Conservation (phyloP, 2,797 vertebrate genomes). For the Hirundo rustica region DNA sequence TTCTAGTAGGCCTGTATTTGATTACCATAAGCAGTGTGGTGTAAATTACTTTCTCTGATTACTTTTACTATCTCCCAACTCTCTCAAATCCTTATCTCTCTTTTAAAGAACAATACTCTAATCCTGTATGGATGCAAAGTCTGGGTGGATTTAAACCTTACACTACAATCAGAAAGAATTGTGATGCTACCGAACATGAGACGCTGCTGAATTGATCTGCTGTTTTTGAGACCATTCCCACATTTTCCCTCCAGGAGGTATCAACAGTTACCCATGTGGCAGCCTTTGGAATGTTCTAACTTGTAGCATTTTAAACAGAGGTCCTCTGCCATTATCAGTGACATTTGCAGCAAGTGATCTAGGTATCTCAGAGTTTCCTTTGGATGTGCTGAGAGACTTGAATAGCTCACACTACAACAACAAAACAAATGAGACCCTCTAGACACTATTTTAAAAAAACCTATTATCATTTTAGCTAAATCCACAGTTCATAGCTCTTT, state of each 20-base stretch:
- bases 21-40: not conserved
- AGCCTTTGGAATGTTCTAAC: not conserved
- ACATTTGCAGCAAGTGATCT: not conserved
- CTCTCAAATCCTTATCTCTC: not conserved
- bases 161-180: not conserved
- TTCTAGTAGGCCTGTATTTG: not conserved
- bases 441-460: constrained; percentile 14
- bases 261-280: not conserved
- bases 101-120: not conserved
- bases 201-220: not conserved
- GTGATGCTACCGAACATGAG: not conserved
- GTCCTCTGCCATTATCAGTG: not conserved
- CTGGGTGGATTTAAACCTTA: not conserved
- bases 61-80: not conserved
- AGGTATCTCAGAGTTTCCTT: not conserved
- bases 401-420: not conserved
- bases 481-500: not conserved
- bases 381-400: not conserved
- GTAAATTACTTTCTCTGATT: not conserved
- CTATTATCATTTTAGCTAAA: not conserved
- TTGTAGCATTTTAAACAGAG: not conserved
- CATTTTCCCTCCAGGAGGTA: not conserved
- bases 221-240: not conserved
- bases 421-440: not conserved
- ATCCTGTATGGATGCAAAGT: not conserved